Evolutionary conservation across 2,113 vertebrate genomes (phyloP), one percentile per base, ranked within the genome.

Genomic region (Syngnathus typhle): DNA sequence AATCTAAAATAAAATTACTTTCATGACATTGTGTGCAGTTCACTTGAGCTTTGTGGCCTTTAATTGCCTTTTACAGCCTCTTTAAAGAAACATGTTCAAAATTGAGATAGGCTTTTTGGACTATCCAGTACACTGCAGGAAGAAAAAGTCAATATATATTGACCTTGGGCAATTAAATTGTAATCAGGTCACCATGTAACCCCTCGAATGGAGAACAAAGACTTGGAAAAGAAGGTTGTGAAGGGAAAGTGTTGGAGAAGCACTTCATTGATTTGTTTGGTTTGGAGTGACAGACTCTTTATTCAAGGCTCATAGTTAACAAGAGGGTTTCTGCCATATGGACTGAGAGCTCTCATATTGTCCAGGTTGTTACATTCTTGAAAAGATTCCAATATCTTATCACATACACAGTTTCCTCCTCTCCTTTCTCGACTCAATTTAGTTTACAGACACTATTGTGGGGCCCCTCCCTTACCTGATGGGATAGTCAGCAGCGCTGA

Each of bases 401-500:
- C 10, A 55, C 21, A 23, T 43, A 12, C 9, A 23, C 11, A 46
- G 5, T 6, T 23, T 44, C 15, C 16, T 16, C 4, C 23, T 11
- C 15, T 27, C 27, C 49, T 58, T 55, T n/a, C 56, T 47, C 6
- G 46, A 47, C 46, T 16, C 13, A 47, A 18, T 47, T n/a, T 9
- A 21, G 49, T n/a, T 52, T 21, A n/a, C n/a, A 21, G 49, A 21
- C 21, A n/a, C 21, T 52, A 7, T 37, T 1, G 6, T 69, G 12
- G 54, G 19, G 37, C 58, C 12, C 19, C 21, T 7, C 6, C 32
- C 55, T 70, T 88, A 99, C 97, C 96, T 95, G 92, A 98, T 98
- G 1, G 96, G 97, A 70, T 98, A 99, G 89, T 99, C 96, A 0
- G 97, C 96, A 6, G 95, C 97, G 6, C 97, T 99, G 85, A 99